These are phyloP conservation scores for Drosophila bunnanda DNA, from an alignment of 2,888 invertebrate genomes.

Conservation along the genomic window DNA sequence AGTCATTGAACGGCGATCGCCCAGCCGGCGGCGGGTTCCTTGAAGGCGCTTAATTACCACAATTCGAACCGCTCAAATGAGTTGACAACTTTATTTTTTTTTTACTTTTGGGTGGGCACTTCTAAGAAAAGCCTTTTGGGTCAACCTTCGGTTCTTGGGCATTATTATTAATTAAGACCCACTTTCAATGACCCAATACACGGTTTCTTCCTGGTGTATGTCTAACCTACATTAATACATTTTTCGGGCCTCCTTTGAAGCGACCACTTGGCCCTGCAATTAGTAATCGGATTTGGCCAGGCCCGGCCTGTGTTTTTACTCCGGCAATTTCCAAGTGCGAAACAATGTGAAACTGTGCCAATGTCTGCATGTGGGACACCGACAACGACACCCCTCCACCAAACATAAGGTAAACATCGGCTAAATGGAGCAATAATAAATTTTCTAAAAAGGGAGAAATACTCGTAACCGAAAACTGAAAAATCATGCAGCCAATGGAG, in stretches of 20 bases:
- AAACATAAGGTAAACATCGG: slow-evolving; percentile 22
- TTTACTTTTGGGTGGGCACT: background rate
- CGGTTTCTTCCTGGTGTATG: slow-evolving; percentile 11
- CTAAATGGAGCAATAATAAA: slow-evolving; percentile 54
- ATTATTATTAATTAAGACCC: slow-evolving; percentile 24
- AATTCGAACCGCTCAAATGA: slow-evolving; percentile 62
- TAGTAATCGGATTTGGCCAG: slow-evolving; percentile 34
- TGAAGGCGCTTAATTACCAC: slow-evolving; percentile 60
- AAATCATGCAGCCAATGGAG: slow-evolving; percentile 74
- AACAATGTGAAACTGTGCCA: slow-evolving; percentile 39
- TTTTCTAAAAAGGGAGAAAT: slow-evolving; percentile 43
- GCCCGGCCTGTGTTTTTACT: slow-evolving; percentile 15
- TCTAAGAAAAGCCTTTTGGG: slow-evolving; percentile 34
- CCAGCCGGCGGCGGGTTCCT: slow-evolving; percentile 50
- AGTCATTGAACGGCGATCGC: slow-evolving; percentile 54
- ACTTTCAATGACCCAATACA: slow-evolving; percentile 49
- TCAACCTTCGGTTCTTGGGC: slow-evolving; percentile 54
- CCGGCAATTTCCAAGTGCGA: slow-evolving; percentile 8
- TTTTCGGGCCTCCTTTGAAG: slow-evolving; percentile 14
- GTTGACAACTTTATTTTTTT: slow-evolving; percentile 60
- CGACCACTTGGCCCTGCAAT: slow-evolving; percentile 16
- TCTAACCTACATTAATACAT: background rate
- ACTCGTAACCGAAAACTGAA: slow-evolving; percentile 49
- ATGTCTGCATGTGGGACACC: slow-evolving; percentile 59
- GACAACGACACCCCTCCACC: slow-evolving; percentile 45